These are phyloP conservation scores for Microtus pennsylvanicus DNA, from an alignment of 2,113 vertebrate genomes.

Conservation along the genomic window DNA sequence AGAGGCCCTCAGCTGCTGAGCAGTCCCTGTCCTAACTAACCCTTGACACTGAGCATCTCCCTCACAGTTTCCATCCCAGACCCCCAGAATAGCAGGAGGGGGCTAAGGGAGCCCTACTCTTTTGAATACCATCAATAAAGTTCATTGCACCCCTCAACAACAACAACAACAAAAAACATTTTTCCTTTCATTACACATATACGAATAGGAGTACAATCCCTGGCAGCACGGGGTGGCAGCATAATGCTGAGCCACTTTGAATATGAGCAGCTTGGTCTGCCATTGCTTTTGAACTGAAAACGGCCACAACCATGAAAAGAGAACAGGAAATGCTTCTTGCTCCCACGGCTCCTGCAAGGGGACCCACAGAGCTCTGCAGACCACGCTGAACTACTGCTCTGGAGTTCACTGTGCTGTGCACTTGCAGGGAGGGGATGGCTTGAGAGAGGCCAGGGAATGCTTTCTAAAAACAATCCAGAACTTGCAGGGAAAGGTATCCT, in stretches of 20 bases:
- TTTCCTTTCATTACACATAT: background rate
- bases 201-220: background rate
- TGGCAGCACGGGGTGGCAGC: background rate
- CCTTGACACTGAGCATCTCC: no score
- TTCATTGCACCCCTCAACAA: no score
- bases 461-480: slow-evolving; percentile 52
- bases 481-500: background rate
- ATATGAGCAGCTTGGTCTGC: background rate
- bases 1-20: no score
- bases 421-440: background rate
- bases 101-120: no score
- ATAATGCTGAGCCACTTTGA: background rate
- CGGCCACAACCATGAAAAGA: slow-evolving; percentile 17
- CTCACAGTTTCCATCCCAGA: no score
- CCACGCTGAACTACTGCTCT: background rate
- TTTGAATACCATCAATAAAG: no score
- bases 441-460: background rate
- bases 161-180: background rate
- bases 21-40: no score
- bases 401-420: background rate
- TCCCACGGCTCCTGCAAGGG: background rate
- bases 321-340: background rate
- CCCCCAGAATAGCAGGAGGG: no score
- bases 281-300: slow-evolving; percentile 10
- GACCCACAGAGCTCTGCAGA: background rate